Conservation (phyloP, 2,797 vertebrate species). For the Labroides dimidiatus region DNA sequence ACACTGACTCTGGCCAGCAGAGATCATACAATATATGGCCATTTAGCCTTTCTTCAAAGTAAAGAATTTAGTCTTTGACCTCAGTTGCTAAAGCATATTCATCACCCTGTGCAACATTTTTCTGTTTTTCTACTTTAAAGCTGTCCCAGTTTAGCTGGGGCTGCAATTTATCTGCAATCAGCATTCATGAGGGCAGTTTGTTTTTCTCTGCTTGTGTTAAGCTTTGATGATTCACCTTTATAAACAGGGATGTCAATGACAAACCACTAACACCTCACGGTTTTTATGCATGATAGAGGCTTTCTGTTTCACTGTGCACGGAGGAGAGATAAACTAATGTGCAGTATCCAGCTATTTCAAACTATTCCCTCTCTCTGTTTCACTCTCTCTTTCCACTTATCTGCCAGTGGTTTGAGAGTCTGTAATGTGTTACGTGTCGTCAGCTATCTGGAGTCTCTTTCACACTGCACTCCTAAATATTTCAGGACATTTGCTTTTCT, state of each 20-base stretch:
- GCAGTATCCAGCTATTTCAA: background rate
- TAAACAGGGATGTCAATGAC: background rate
- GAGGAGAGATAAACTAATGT: background rate
- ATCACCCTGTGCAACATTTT: background rate
- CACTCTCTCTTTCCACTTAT: no score
- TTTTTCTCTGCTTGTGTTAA: background rate
- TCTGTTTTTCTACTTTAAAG: background rate
- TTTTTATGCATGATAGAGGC: background rate
- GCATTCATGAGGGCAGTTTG: background rate
- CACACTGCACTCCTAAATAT: no score
- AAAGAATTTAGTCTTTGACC: conserved; percentile 53
- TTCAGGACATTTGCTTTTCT: no score
- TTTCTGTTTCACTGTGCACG: background rate
- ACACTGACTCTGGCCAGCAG: conserved; percentile 8
- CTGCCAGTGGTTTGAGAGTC: no score
- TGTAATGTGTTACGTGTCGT: no score
- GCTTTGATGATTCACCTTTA: background rate
- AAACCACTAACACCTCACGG: background rate
- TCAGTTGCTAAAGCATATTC: conserved; percentile 17
- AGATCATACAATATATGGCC: conserved; percentile 12
- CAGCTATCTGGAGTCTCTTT: no score
- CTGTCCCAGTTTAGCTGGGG: background rate
- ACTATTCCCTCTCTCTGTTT: no score
- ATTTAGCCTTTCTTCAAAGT: conserved; percentile 21
- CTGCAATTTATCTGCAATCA: conserved; percentile 4